Evolutionary conservation across 2,113 vertebrate genomes (phyloP), one percentile per base, ranked within the genome.

Genomic region (Egretta garzetta): DNA sequence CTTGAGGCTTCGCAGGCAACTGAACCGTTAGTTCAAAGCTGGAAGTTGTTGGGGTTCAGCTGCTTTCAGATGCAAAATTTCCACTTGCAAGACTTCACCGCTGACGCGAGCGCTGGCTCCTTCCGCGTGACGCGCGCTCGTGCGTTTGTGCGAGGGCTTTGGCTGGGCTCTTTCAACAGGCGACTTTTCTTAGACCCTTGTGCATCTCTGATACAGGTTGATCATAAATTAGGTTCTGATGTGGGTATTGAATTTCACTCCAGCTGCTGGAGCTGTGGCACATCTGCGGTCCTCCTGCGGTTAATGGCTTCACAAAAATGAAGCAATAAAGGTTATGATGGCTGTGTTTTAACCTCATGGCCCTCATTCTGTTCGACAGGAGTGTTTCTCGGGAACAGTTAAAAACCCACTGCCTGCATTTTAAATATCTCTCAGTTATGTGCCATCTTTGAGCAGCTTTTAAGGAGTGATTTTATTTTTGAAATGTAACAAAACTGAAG

Each of bases 321-420:
- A 95, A 95, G 96, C 90, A 97, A 97, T 98, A 98, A 98, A 98
- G 71, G 97, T 96, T 97, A 59, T 95, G 96, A 96, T 92, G 96
- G 93, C 71, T 96, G 95, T 64, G 94, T 96, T 98, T 98, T 97
- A 98, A 98, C 97, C 98, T 97, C 80, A 3, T 92, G 97, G 96
- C 96, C 97, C 96, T 97, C 56, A 21, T 97, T 94, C 67, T 81
- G 60, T 87, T 91, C 21, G 3, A 77, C 58, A 62, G 91, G 70
- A 86, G 77, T 55, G 59, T 81, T 97, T 96, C 86, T 93, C 3
- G 8, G 88, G 95, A 97, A 92, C 70, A 47, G 81, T 95, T 94
- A 93, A 96, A 96, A 94, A 12, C 24, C 91, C 7, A 8, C 94
- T 74, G 91, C 74, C 70, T 93, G 87, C 88, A 66, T 97, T 86